Evolutionary conservation across 1,140 invertebrate genomes (phyloP).

Genomic region (Leguminivora glycinivorella): DNA sequence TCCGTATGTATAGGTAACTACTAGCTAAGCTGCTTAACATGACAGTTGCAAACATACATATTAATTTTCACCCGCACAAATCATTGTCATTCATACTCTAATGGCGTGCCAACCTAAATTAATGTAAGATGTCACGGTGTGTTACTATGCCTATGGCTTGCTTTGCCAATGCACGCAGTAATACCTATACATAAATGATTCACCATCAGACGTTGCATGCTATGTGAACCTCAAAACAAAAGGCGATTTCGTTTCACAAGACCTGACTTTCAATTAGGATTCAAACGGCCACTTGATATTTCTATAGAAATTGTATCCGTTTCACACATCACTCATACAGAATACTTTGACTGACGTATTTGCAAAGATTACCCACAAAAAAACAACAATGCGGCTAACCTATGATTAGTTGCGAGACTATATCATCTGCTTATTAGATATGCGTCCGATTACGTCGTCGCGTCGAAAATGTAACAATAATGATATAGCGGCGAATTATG

Average conservation of each 20-base stretch:
- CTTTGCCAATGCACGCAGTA: slow-evolving; percentile 8
- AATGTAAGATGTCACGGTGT: neutral
- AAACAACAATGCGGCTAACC: slow-evolving; percentile 4
- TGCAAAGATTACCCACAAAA: neutral
- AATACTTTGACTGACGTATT: slow-evolving; percentile 1
- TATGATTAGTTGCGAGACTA: slow-evolving; percentile 15
- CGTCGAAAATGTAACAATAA: slow-evolving; percentile 24
- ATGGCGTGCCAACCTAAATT: neutral
- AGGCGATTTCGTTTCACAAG: slow-evolving; percentile 42
- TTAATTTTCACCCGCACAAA: neutral
- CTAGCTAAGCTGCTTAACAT: neutral
- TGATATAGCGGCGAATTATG: slow-evolving; percentile 19
- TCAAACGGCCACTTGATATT: slow-evolving; percentile 35
- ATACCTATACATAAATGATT: slow-evolving; percentile 17
- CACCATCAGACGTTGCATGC: slow-evolving; percentile 35
- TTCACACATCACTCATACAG: slow-evolving; percentile 45
- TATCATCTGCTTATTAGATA: slow-evolving; percentile 20
- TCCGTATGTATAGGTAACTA: no score
- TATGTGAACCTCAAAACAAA: slow-evolving; percentile 56
- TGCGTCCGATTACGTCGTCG: slow-evolving; percentile 8
- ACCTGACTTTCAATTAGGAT: slow-evolving; percentile 25
- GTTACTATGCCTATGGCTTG: neutral
- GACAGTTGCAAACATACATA: neutral
- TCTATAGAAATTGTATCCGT: slow-evolving; percentile 38
- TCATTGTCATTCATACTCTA: neutral